A percentile compares a stretch with the other conserved stretches of the same genome.
Evolutionary conservation across 2,797 vertebrate genomes (phyloP).

Genomic region (Spea hammondii): DNA sequence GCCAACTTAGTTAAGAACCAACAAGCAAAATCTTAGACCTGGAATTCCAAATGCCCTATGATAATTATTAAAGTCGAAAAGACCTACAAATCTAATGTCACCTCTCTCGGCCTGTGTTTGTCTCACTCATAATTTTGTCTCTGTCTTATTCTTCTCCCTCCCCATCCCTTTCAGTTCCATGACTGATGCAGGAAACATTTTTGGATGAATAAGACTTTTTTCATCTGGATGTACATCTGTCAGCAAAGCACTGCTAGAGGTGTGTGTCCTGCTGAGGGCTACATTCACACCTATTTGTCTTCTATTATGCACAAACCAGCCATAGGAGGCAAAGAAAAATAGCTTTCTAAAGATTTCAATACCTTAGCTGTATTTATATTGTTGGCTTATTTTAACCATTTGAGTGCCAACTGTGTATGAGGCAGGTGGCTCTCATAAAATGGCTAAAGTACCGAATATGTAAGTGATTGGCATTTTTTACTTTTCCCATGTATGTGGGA

Average conservation of each 20-base stretch:
- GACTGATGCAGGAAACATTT: background rate
- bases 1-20: no score
- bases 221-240: background rate
- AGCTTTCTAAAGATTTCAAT: no score
- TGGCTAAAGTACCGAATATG: no score
- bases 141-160: background rate
- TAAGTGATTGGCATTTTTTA: no score
- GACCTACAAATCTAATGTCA: background rate
- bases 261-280: constrained; percentile 5
- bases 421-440: no score
- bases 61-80: no score
- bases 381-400: no score
- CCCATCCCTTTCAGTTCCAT: background rate
- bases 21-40: no score
- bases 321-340: background rate
- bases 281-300: constrained; percentile 1
- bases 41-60: no score
- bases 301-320: background rate
- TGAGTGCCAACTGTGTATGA: no score
- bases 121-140: background rate
- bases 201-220: background rate
- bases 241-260: background rate
- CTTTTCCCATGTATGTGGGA: no score
- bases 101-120: background rate
- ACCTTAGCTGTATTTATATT: no score